phyloP scores from a whole-genome alignment of 2,888 invertebrate species.

The Erpobdella octoculata region DNA sequence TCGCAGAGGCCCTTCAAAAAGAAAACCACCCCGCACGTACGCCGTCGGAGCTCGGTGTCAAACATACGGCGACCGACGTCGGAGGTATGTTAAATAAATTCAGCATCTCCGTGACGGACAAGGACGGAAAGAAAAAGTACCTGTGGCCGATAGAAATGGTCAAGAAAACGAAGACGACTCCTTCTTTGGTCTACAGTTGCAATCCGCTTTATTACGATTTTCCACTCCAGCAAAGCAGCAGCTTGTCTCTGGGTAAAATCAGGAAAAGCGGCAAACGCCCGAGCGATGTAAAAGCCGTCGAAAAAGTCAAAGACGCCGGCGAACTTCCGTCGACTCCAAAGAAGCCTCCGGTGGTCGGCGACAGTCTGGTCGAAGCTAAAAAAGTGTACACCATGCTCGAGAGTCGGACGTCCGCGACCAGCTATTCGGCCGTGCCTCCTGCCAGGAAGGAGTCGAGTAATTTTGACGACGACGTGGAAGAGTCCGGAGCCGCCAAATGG shows the following conservation, averaged over 20 bases:
- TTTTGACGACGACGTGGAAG: conserved; percentile 15
- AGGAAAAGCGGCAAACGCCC: not conserved
- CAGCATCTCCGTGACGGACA: conserved; percentile 35
- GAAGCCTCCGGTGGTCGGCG: not conserved
- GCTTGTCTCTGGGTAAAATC: not conserved
- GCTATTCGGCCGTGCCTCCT: not conserved
- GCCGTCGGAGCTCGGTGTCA: no score
- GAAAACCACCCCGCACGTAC: no score
- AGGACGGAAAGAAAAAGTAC: conserved; percentile 43
- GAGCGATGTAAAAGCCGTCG: not conserved
- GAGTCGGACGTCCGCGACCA: not conserved
- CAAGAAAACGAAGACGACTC: conserved; percentile 43
- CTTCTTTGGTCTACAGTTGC: conserved; percentile 45
- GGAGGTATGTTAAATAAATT: not conserved
- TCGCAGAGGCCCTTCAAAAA: no score
- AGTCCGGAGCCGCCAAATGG: conserved; percentile 35
- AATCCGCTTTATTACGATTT: conserved; percentile 50
- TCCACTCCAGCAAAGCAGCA: conserved; percentile 36
- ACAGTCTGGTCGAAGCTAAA: not conserved
- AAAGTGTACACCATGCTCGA: not conserved
- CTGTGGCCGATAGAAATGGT: conserved; percentile 50
- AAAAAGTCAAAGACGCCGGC: not conserved
- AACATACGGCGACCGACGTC: not conserved
- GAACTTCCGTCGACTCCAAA: not conserved
- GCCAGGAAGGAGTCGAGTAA: not conserved